A percentile compares a stretch with the other conserved stretches of the same genome.
Evolutionary conservation across 2,888 invertebrate species (phyloP).

Genomic region (Parthenolecanium corni): DNA sequence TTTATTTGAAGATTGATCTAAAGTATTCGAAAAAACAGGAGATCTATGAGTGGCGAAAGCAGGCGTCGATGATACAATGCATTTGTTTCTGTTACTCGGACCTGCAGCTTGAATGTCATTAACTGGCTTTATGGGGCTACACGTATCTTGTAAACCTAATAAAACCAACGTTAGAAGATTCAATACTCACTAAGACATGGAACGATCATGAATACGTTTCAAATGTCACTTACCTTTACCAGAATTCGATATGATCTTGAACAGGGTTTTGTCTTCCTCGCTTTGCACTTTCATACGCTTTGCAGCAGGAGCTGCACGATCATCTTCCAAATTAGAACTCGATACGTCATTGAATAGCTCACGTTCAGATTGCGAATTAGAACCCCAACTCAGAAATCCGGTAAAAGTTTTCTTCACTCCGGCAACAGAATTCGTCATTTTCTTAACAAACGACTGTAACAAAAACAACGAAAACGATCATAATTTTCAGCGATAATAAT

Average conservation of each 20-base stretch:
- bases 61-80: slow-evolving; percentile 15
- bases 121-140: neutral
- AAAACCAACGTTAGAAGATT: neutral
- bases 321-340: slow-evolving; percentile 10
- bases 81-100: slow-evolving; percentile 13
- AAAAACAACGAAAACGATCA: neutral
- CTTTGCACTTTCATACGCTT: slow-evolving; percentile 9
- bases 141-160: neutral
- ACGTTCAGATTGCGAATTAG: slow-evolving; percentile 1
- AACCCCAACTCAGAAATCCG: slow-evolving; percentile 13
- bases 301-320: slow-evolving; percentile 12
- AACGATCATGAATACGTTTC: neutral
- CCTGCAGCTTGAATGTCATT: slow-evolving; percentile 16
- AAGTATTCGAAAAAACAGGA: neutral
- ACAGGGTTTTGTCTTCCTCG: neutral
- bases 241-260: neutral
- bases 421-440: slow-evolving; percentile 10
- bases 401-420: too few relatives aligned
- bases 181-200: neutral
- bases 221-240: neutral
- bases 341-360: slow-evolving; percentile 1
- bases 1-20: neutral
- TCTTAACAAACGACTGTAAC: slow-evolving; percentile 19
- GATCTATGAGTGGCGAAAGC: neutral
- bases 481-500: too few relatives aligned